Evolutionary conservation across 35 echinoderm and acorn worm genomes (phyloP).

Genomic region (Ptychodera flava): DNA sequence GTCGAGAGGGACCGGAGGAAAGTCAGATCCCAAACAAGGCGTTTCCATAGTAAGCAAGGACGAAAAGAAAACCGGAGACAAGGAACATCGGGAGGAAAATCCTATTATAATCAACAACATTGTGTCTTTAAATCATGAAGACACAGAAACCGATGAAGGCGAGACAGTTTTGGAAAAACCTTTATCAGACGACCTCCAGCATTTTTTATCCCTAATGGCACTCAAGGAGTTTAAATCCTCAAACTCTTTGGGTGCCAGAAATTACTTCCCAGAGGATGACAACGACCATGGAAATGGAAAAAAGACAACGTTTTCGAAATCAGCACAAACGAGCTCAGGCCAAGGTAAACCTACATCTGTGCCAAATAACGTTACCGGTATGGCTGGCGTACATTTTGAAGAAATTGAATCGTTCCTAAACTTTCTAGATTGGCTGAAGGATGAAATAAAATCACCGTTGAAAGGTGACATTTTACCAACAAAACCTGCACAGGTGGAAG

Average conservation of each 20-base stretch:
- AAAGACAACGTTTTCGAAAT: neutral
- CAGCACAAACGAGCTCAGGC: neutral
- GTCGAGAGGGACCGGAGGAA: too few species aligned
- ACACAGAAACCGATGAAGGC: neutral
- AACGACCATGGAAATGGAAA: neutral
- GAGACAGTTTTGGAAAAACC: neutral
- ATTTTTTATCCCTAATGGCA: neutral
- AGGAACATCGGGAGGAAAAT: neutral
- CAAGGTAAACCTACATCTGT: too few species aligned
- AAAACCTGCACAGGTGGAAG: too few species aligned
- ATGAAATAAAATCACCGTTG: too few species aligned
- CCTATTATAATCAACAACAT: neutral
- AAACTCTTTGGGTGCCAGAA: neutral
- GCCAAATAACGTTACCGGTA: too few species aligned
- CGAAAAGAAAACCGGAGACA: too few species aligned
- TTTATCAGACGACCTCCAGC: neutral
- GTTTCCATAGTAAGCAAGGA: too few species aligned
- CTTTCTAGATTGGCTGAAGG: neutral
- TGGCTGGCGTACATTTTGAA: neutral
- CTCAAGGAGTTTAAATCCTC: neutral
- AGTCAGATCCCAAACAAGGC: too few species aligned
- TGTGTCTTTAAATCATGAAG: neutral
- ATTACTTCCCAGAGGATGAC: neutral
- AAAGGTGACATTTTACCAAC: too few species aligned
- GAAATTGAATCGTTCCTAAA: neutral